A percentile compares a stretch with the other conserved stretches of the same genome.
Conservation (phyloP, 2,113 vertebrate genomes). For the Taurulus bubalis region DNA sequence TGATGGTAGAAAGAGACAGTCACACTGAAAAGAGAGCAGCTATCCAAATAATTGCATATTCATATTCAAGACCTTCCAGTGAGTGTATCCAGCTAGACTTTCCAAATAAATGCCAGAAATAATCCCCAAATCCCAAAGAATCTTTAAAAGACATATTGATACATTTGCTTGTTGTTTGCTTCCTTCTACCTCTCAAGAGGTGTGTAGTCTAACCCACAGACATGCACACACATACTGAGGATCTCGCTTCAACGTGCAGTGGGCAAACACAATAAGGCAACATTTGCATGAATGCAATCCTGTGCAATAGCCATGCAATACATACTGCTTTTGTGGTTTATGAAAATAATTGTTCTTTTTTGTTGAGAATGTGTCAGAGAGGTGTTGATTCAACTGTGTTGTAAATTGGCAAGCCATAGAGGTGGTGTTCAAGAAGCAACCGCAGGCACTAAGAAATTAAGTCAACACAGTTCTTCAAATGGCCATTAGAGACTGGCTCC, state of each 20-base stretch:
- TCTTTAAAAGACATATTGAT: constrained; percentile 17
- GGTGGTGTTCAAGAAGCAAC: neutral
- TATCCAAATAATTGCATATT: neutral
- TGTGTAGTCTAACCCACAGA: constrained; percentile 18
- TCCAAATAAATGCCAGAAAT: constrained; percentile 16
- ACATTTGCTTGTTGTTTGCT: constrained; percentile 10
- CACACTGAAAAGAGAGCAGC: neutral
- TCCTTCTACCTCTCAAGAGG: neutral
- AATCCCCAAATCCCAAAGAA: constrained; percentile 9
- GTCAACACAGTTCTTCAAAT: neutral
- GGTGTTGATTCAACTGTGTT: constrained; percentile 2
- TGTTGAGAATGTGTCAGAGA: constrained; percentile 15
- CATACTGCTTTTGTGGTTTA: neutral
- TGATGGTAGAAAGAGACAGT: neutral
- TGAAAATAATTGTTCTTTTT: neutral
- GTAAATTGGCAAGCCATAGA: neutral
- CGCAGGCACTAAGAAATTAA: neutral
- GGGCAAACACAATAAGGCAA: constrained; percentile 13
- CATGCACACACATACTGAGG: constrained; percentile 1
- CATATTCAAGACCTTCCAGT: neutral
- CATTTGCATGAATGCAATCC: constrained; percentile 45
- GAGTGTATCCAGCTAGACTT: neutral
- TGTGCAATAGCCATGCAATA: constrained; percentile 42
- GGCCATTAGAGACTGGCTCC: neutral
- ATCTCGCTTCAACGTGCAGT: constrained; percentile 24